These are phyloP conservation scores for Cordilura impudica DNA, from an alignment of 2,888 invertebrate genomes.

Conservation along the genomic window DNA sequence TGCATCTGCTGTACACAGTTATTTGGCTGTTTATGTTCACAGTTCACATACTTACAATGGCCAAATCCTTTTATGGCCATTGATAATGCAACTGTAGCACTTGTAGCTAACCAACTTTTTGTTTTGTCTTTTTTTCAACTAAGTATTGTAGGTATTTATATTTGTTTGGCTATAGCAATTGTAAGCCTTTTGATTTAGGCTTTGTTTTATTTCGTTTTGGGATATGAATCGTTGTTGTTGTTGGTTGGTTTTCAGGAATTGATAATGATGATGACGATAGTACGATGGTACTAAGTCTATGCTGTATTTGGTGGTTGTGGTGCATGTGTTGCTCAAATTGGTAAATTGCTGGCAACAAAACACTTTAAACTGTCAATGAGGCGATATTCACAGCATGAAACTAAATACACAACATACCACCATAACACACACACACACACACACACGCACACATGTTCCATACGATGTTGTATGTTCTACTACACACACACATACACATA, in stretches of 20 bases:
- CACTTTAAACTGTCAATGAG: constrained; percentile 65
- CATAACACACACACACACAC: neutral
- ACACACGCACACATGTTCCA: neutral
- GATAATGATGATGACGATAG: constrained; percentile 7
- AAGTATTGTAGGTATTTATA: constrained; percentile 36
- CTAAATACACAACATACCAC: constrained; percentile 38
- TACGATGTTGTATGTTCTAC: neutral
- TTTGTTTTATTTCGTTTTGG: constrained; percentile 21
- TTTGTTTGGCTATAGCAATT: constrained; percentile 50
- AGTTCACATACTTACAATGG: constrained; percentile 58
- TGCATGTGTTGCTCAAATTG: constrained; percentile 64
- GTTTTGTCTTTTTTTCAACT: neutral
- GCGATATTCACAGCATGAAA: constrained; percentile 58
- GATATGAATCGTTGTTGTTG: constrained; percentile 23
- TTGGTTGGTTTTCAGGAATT: constrained; percentile 27
- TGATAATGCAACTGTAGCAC: constrained; percentile 61
- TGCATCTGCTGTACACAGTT: constrained; percentile 44
- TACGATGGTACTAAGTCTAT: neutral
- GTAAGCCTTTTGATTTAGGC: constrained; percentile 33
- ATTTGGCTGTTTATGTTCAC: constrained; percentile 14
- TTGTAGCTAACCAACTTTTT: constrained; percentile 37
- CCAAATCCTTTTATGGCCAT: constrained; percentile 60
- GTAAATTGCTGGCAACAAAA: constrained; percentile 65
- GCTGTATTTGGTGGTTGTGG: constrained; percentile 33
- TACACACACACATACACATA: neutral